Evolutionary conservation across 2,797 vertebrate genomes (phyloP).

Genomic region (Philypnodon macrostomus): DNA sequence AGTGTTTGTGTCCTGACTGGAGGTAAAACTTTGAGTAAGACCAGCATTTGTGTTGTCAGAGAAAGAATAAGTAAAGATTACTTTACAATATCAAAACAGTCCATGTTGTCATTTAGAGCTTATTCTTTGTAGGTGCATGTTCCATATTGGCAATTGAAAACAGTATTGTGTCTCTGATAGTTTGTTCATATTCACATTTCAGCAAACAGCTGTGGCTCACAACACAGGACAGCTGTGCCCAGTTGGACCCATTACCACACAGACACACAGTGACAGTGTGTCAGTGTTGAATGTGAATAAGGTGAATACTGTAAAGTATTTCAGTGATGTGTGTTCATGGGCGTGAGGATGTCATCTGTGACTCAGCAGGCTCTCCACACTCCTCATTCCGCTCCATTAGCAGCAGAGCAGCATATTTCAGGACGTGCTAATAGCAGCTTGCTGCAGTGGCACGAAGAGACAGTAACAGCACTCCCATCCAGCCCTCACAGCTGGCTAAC

Average conservation of each 20-base stretch:
- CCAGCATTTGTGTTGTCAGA: too few relatives aligned
- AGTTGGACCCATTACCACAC: too few relatives aligned
- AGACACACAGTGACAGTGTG: neutral
- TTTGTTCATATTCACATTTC: too few relatives aligned
- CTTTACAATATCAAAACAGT: too few relatives aligned
- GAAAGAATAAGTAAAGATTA: too few relatives aligned
- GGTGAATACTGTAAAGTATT: too few relatives aligned
- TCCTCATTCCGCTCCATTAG: slow-evolving; percentile 6
- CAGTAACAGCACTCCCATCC: slow-evolving; percentile 29
- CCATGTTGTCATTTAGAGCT: too few relatives aligned
- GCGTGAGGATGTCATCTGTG: slow-evolving; percentile 5
- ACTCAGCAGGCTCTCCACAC: slow-evolving; percentile 14
- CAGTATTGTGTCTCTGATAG: too few relatives aligned
- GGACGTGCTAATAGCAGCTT: slow-evolving; percentile 30
- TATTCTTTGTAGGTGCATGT: too few relatives aligned
- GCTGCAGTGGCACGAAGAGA: slow-evolving; percentile 29
- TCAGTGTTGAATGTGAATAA: slow-evolving; percentile 5
- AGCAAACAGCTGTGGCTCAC: slow-evolving; percentile 12
- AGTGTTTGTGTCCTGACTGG: neutral
- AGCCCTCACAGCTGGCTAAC: slow-evolving; percentile 50
- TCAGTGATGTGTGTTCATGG: neutral
- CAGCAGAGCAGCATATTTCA: slow-evolving; percentile 29
- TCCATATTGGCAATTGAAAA: too few relatives aligned
- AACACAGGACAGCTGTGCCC: slow-evolving; percentile 14
- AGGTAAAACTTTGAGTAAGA: too few relatives aligned